Evolutionary conservation across 2,113 vertebrate species (phyloP), one percentile per base, ranked within the genome.

Genomic region (Thomomys bottae): DNA sequence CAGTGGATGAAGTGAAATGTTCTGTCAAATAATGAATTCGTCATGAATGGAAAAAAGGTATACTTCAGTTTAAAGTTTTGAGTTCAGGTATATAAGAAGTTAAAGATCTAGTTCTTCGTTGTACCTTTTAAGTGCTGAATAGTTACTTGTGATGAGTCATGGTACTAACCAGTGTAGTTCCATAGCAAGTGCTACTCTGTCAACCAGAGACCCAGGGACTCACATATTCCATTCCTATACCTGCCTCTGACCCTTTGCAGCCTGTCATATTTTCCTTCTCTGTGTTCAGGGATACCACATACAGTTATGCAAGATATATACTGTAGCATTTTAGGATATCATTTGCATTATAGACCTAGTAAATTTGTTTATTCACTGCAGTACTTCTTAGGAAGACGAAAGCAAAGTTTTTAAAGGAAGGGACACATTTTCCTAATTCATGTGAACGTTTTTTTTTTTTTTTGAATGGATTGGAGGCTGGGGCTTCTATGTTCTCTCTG

Each of bases 351-450:
- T 32, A 45, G 9, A 68, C 38, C 8, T 70, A 21, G 32, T 61
- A 73, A 64, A 24, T 79, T 89, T 90, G n/a, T 87, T 91, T 78
- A 24, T 76, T 81, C 87, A 80, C 57, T 88, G 10, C 30, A 72
- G 42, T 23, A 7, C 3, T 18, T 72, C 66, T 83, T 67, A 80
- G 68, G 64, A 79, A 84, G 40, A 49, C 42, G 40, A 17, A 88
- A 83, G 64, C 82, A 30, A 79, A 83, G 8, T 72, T 90, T 76
- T 75, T 80, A 80, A 88, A 90, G 67, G 32, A 63, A 86, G 66
- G 70, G 26, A 30, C 10, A 57, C 6, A 20, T 87, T 76, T 49
- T 64, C 30, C 34, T 91, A 34, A 79, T 54, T 66, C 24, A 49
- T 28, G 18, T 40, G 64, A 30, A 89, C 24, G 2, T 11, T 4